Percentiles rank a stretch among this genome's conserved stretches.
phyloP scores from a whole-genome alignment of 2,888 invertebrate genomes.

The Agrochola lota region DNA sequence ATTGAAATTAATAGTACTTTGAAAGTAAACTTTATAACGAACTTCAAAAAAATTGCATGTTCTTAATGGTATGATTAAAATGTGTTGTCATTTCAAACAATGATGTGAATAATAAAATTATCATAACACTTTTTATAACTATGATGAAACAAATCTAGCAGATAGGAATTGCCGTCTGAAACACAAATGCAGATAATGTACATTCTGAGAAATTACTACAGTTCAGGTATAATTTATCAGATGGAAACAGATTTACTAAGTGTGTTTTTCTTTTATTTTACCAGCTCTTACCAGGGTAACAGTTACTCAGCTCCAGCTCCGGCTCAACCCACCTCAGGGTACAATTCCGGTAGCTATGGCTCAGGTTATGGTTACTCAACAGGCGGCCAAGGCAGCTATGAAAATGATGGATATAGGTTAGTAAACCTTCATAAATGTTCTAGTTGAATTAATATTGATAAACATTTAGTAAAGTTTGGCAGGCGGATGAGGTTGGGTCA shows the following conservation, averaged over 20 bases:
- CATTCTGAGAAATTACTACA: constrained; percentile 74
- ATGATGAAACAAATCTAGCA: constrained; percentile 75
- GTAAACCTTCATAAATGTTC: constrained; percentile 42
- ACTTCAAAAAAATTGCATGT: not conserved
- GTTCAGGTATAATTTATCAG: not conserved
- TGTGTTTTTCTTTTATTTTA: constrained; percentile 36
- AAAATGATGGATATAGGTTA: constrained; percentile 85
- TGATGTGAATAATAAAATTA: not conserved
- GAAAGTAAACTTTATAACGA: not conserved
- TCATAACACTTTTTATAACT: constrained; percentile 3
- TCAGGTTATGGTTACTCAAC: constrained; percentile 85
- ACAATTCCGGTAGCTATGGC: constrained; percentile 81
- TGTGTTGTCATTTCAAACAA: not conserved
- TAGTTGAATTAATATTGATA: not conserved
- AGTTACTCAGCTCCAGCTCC: constrained; percentile 81
- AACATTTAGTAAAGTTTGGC: no score
- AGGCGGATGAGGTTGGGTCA: no score
- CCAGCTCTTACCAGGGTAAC: constrained; percentile 84
- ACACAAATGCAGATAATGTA: constrained; percentile 85
- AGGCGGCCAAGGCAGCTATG: constrained; percentile 80
- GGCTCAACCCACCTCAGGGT: constrained; percentile 76
- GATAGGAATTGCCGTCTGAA: constrained; percentile 90
- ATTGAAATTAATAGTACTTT: not conserved
- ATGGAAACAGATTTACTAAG: constrained; percentile 1
- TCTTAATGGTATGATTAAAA: not conserved